Conservation (phyloP, 1,140 invertebrate genomes). For the Cherax quadricarinatus region DNA sequence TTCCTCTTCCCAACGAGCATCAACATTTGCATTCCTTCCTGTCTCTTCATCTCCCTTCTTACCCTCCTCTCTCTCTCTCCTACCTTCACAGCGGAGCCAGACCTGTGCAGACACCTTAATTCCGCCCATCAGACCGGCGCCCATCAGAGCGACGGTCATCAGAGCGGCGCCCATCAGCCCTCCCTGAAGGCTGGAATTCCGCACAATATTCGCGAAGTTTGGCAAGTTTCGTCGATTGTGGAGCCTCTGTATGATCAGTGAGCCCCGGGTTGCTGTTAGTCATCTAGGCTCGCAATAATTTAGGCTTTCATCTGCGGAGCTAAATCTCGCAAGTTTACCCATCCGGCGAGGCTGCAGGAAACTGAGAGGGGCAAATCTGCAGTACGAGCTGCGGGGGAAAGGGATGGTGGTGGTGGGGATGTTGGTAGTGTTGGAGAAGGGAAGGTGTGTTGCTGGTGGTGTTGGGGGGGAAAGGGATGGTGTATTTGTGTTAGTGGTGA, state of each 20-base stretch:
- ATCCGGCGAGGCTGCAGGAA: conserved; percentile 5
- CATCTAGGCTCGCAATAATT: conserved; percentile 48
- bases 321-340: conserved; percentile 40
- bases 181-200: conserved; percentile 30
- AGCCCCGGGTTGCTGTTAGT: conserved; percentile 18
- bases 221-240: conserved; percentile 47
- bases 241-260: conserved; percentile 50
- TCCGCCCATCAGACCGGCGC: conserved; percentile 2
- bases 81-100: neutral
- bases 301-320: conserved; percentile 46
- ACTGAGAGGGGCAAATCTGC: neutral
- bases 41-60: neutral
- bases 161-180: neutral
- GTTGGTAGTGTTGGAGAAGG: neutral
- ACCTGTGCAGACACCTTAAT: conserved; percentile 16
- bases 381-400: neutral
- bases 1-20: neutral
- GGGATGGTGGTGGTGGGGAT: neutral
- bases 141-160: conserved; percentile 12
- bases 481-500: neutral
- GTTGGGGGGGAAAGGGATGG: neutral
- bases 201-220: conserved; percentile 42
- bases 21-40: neutral
- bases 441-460: neutral
- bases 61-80: conserved; percentile 5